Percentiles rank a stretch among this genome's conserved stretches.
These are phyloP conservation scores for Diglossa cyanea DNA, from an alignment of 2,797 vertebrate genomes.

Conservation along the genomic window DNA sequence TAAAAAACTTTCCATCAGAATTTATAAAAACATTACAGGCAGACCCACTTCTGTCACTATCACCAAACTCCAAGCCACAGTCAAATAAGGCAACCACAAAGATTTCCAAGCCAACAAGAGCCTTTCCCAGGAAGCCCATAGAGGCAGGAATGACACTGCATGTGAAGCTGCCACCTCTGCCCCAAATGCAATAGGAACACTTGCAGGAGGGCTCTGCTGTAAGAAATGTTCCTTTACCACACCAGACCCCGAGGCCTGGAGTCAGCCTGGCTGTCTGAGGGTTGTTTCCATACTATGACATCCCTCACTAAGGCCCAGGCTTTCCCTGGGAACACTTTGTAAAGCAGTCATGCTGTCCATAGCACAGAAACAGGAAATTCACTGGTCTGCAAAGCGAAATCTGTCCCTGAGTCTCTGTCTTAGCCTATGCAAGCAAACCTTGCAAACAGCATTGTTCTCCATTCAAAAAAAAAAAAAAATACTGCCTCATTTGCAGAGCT, in stretches of 20 bases:
- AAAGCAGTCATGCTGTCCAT: rapidly evolving
- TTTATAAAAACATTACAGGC: not conserved
- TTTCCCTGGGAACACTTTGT: not conserved
- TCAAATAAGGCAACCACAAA: rapidly evolving
- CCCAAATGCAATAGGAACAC: rapidly evolving
- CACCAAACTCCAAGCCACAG: not conserved
- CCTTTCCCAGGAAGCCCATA: not conserved
- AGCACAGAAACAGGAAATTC: not conserved
- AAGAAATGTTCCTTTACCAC: rapidly evolving
- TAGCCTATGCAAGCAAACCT: not conserved
- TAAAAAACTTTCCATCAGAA: not conserved
- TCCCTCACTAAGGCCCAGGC: not conserved
- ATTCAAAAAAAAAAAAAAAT: not conserved
- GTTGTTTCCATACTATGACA: not conserved
- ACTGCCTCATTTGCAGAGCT: not conserved
- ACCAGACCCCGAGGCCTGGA: not conserved
- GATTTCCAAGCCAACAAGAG: not conserved
- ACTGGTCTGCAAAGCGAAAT: not conserved
- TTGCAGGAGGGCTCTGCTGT: not conserved
- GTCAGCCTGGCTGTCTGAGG: not conserved
- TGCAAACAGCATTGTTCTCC: not conserved
- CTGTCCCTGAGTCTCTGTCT: not conserved
- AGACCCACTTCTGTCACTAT: not conserved
- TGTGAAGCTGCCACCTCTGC: not conserved
- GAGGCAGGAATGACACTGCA: not conserved